Evolutionary conservation across 1,140 invertebrate species (phyloP).

Genomic region (Tyrophagus putrescentiae): DNA sequence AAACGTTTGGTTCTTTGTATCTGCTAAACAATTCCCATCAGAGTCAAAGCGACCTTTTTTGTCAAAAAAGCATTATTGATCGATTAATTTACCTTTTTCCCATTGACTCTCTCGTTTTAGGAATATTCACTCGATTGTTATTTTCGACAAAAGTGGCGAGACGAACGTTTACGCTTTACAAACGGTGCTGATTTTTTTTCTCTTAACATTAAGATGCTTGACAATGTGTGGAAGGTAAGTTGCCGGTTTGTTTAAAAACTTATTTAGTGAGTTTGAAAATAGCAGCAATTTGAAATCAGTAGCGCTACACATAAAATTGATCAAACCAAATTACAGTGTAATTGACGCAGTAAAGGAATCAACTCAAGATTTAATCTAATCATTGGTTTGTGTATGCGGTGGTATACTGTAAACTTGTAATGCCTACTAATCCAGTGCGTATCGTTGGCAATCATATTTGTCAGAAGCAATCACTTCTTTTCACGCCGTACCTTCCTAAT

Average conservation of each 20-base stretch:
- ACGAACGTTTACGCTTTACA: constrained; percentile 27
- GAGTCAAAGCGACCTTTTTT: no score
- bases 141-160: constrained; percentile 30
- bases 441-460: no score
- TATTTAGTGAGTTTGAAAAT: not conserved
- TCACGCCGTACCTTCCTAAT: no score
- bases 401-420: no score
- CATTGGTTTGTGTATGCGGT: not conserved
- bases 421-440: no score
- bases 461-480: no score
- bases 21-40: not conserved
- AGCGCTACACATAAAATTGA: no score
- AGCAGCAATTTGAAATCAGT: not conserved
- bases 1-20: not conserved
- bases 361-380: not conserved
- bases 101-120: constrained; percentile 22
- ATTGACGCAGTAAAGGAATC: not conserved
- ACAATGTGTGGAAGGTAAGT: constrained; percentile 27
- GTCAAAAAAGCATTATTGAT: no score
- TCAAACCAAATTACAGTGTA: not conserved
- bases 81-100: constrained; percentile 7
- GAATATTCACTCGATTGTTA: constrained; percentile 30
- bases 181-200: constrained; percentile 25
- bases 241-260: not conserved
- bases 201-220: constrained; percentile 30